Conservation (phyloP, 2,888 invertebrate species). For the Acrobasis suavella region DNA sequence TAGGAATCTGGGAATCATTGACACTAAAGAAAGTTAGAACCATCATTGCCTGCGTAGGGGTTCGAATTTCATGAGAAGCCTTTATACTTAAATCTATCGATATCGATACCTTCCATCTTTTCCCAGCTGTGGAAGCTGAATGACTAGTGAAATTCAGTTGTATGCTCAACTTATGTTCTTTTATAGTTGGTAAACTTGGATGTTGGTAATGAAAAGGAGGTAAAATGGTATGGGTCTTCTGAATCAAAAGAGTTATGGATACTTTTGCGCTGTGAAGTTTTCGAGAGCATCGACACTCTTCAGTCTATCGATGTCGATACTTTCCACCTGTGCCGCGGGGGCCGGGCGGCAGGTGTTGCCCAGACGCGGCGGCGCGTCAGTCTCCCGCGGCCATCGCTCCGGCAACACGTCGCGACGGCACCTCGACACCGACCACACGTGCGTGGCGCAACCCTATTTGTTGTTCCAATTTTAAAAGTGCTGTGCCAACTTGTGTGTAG, state of each 20-base stretch:
- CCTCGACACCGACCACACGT: conserved; percentile 61
- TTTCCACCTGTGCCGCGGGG: conserved; percentile 63
- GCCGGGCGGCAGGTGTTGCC: conserved; percentile 74
- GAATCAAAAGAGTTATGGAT: not conserved
- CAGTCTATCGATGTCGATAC: conserved; percentile 69
- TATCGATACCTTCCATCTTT: not conserved
- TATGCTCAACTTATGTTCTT: no score
- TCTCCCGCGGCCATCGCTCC: conserved; percentile 68
- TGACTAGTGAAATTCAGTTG: not conserved
- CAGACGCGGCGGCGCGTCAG: conserved; percentile 80
- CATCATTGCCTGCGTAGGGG: no score
- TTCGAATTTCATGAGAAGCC: no score
- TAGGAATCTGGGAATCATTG: no score
- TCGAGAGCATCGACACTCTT: conserved; percentile 16
- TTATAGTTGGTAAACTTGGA: not conserved
- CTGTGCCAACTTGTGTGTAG: conserved; percentile 61
- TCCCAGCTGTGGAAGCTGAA: not conserved
- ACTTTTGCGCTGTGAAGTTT: conserved; percentile 2
- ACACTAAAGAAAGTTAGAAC: no score
- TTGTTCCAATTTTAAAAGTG: conserved; percentile 68
- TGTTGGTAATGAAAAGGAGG: not conserved
- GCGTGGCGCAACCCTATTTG: conserved; percentile 71
- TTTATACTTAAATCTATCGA: not conserved
- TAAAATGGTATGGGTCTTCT: not conserved
- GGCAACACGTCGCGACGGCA: conserved; percentile 64